Evolutionary conservation across 2,113 vertebrate species (phyloP), one percentile per base, ranked within the genome.

Genomic region (Myrmecobius fasciatus): DNA sequence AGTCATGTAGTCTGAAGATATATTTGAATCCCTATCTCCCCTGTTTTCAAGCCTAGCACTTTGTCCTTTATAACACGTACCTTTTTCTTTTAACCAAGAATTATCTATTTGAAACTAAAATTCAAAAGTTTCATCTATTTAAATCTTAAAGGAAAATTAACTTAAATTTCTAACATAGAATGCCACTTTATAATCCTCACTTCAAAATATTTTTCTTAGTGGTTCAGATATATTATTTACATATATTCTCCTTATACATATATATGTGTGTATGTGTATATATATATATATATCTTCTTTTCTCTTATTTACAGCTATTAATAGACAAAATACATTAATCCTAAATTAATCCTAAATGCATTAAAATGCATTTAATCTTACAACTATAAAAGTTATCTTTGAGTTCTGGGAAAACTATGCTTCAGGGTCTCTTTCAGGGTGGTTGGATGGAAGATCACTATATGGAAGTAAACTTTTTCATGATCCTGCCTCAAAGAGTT

Each of bases 401-500:
- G 51, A 6, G 0, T 93, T 94, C 25, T 93, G 91, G 20, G 60
- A 75, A 75, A 75, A n/a, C 36, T 75, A 75, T 36, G n/a, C 31
- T 94, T 96, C 47, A 92, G 12, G 52, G 47, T 92, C 51, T 89
- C 22, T 95, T 93, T 92, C 88, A 93, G n/a, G 96, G 91, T 52
- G 11, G 22, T 89, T 94, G 24, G 0, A 3, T 20, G 31, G 53
- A 93, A 97, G 26, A 25, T 96, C 28, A 67, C 2, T 90, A 67
- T n/a, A 92, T 94, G 48, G 8, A 6, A 93, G 52, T 94, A 47
- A 97, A 46, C 1, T 54, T 94, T 46, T 95, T 88, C 49, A 90
- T 92, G 43, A 89, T 89, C 89, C 92, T 96, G 25, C 43, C 90
- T 95, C 93, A 36, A 93, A 96, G 95, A 96, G 46, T 48, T 20